Conservation (phyloP, 1,140 invertebrate species). For the Oryzaephilus surinamensis region DNA sequence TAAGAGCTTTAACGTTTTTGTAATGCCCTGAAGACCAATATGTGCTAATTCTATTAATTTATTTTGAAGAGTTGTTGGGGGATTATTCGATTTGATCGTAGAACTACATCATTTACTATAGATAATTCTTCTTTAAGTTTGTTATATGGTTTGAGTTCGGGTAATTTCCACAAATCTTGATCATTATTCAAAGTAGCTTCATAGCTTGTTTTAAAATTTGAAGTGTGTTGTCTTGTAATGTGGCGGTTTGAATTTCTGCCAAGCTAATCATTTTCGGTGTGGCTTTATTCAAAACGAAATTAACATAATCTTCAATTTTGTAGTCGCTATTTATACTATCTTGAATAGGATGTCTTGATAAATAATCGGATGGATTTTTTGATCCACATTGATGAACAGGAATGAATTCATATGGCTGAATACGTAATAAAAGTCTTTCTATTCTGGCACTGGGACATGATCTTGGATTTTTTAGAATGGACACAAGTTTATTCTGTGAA, state of each 20-base stretch:
- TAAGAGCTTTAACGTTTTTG: conserved; percentile 24
- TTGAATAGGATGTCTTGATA: background rate
- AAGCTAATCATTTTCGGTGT: too few species aligned
- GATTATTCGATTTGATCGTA: conserved; percentile 20
- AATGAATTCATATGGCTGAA: conserved; percentile 1
- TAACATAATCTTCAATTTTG: background rate
- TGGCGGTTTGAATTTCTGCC: too few species aligned
- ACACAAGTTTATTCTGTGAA: conserved; percentile 31
- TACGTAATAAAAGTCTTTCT: conserved; percentile 1
- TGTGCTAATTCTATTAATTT: conserved; percentile 17
- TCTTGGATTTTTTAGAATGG: conserved; percentile 1
- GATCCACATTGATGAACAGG: background rate
- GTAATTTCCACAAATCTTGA: conserved; percentile 5
- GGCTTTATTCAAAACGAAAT: background rate
- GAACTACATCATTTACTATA: background rate
- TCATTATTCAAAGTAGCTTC: background rate
- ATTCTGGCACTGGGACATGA: conserved; percentile 1
- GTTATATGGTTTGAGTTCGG: conserved; percentile 3
- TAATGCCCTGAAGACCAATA: conserved; percentile 24
- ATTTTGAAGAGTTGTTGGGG: conserved; percentile 32
- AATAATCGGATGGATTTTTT: conserved; percentile 3
- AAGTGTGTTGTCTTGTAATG: conserved; percentile 3
- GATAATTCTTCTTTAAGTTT: conserved; percentile 9
- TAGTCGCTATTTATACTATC: background rate
- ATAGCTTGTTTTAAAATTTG: conserved; percentile 1